Base-by-base conservation (phyloP, 1,140 invertebrate genomes). In the Pseudomyrmex concolor region DNA sequence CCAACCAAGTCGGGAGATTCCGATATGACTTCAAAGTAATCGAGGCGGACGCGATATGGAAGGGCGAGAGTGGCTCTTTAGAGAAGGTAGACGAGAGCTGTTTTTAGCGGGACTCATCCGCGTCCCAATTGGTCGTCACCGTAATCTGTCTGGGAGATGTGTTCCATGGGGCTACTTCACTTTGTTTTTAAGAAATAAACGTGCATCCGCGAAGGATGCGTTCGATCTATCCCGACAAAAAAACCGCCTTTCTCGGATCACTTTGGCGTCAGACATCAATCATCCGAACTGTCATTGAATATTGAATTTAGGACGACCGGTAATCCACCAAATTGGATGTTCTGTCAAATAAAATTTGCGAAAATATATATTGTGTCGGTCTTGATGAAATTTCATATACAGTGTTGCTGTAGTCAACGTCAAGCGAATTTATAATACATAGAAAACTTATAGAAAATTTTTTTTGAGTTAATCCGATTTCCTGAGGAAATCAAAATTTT, bases 61-160 rank as follows among this genome's bases (percentile, higher is more conserved):
- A 4, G 34, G 57, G 48, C 43, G 57, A 59, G 71, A 76, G 73
- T 71, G 84, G 74, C 72, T 77, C 72, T 76, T 84, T 80, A 84
- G 74, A 85, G 74, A 89, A 60, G 54, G 66, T 63, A 64, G 64
- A 66, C 60, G 84, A 84, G 83, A 54, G 82, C 51, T 85, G 82
- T 90, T 90, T 91, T 91, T 91, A 90, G 87, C 83, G 90, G 89
- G 91, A n/a, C n/a, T 91, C 89, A 89, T 89, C 86, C 85, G 82
- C 84, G 34, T 88, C 86, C 84, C 67, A 89, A 90, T 89, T 89
- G 68, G 81, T 85, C 88, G 89, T 70, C 86, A 86, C 85, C 84
- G 87, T 91, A 92, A 92, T 92, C 90, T 89, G 91, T 89, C 90
- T 91, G 84, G 86, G 73, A 34, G 34, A 34, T 34, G 34, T 5